phyloP scores from a whole-genome alignment of 2,797 vertebrate species.

The Crypturellus tataupa region DNA sequence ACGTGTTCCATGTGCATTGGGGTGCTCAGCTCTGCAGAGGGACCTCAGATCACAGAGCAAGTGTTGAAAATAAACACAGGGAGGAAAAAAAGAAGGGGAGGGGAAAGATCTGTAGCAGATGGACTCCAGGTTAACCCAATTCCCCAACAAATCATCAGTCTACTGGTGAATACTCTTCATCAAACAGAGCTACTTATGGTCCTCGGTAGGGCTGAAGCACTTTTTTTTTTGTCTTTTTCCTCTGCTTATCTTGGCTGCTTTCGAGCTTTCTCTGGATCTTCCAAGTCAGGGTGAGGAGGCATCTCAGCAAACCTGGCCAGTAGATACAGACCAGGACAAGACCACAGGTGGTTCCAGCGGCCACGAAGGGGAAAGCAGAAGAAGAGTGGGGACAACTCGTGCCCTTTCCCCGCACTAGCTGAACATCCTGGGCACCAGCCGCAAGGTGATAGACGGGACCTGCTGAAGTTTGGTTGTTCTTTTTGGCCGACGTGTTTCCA shows the following conservation, averaged over 20 bases:
- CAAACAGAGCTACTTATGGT: not conserved
- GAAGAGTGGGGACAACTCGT: fast-evolving
- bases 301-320: not conserved
- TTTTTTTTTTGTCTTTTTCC: not conserved
- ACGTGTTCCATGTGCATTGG: not conserved
- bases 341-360: not conserved
- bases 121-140: constrained; percentile 1
- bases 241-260: not conserved
- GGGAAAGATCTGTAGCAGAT: not conserved
- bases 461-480: not conserved
- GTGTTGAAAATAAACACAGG: not conserved
- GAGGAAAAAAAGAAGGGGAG: not conserved
- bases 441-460: not conserved
- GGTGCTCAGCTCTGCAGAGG: not conserved
- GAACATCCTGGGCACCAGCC: not conserved
- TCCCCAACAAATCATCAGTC: not conserved
- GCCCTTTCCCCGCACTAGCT: not conserved
- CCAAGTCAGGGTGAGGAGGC: not conserved
- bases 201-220: not conserved
- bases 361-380: not conserved
- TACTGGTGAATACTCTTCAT: not conserved
- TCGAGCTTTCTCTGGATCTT: not conserved
- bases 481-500: constrained; percentile 3
- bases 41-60: not conserved
- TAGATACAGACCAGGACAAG: fast-evolving